Evolutionary conservation across 2,888 invertebrate genomes (phyloP).

Genomic region (Endomychus coccineus): DNA sequence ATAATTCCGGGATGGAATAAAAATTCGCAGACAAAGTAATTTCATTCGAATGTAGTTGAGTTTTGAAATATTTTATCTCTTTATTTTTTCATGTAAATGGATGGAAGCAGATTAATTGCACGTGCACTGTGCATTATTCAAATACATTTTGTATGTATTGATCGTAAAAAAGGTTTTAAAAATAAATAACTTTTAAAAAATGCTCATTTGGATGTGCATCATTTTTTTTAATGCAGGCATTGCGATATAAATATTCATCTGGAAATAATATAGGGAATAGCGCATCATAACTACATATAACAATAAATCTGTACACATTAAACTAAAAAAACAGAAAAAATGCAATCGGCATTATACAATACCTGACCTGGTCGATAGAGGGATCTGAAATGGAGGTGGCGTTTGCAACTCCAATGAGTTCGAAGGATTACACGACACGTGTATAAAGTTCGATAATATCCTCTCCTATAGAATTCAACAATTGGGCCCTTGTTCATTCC

Average conservation of each 20-base stretch:
- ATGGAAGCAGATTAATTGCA: constrained; percentile 14
- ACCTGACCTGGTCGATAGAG: constrained; percentile 27
- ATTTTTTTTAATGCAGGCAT: constrained; percentile 32
- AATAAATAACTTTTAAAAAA: constrained; percentile 20
- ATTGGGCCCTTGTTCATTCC: too few species aligned
- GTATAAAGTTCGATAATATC: too few species aligned
- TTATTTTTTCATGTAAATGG: constrained; percentile 10
- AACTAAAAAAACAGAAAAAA: constrained; percentile 29
- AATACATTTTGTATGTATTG: constrained; percentile 12
- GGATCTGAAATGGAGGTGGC: constrained; percentile 17
- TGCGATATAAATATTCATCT: constrained; percentile 38
- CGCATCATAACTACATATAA: constrained; percentile 36
- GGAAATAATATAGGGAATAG: constrained; percentile 33
- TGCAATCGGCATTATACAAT: constrained; percentile 36
- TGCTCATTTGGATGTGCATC: constrained; percentile 35
- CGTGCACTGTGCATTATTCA: constrained; percentile 13
- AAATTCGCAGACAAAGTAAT: too few species aligned
- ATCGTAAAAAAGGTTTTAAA: constrained; percentile 20
- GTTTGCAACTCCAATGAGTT: constrained; percentile 22
- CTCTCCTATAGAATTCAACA: too few species aligned
- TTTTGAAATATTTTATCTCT: too few species aligned
- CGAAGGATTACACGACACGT: constrained; percentile 25
- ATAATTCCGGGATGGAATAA: too few species aligned
- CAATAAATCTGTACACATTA: constrained; percentile 36
- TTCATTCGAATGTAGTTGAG: too few species aligned